These are phyloP conservation scores for Coluber constrictor DNA, from an alignment of 2,797 vertebrate species.

Conservation along the genomic window DNA sequence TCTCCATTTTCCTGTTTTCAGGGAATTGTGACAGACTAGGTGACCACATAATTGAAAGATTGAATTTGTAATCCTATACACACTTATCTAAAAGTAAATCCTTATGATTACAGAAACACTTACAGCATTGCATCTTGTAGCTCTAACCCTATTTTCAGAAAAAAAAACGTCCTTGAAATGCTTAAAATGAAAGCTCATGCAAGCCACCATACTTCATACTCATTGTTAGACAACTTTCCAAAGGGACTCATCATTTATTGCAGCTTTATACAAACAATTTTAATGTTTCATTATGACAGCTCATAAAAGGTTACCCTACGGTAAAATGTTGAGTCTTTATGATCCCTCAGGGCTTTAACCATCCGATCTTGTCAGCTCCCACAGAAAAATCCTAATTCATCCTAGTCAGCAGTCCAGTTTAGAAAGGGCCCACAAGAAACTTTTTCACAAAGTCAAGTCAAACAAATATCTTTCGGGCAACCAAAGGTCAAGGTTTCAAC, in stretches of 20 bases:
- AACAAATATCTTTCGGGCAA: constrained; percentile 37
- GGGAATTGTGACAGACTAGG: constrained; percentile 28
- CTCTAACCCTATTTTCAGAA: neutral
- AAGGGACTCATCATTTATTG: constrained; percentile 26
- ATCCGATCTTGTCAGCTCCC: neutral
- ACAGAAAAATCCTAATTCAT: neutral
- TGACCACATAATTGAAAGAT: constrained; percentile 28
- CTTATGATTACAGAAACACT: neutral
- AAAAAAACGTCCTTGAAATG: neutral
- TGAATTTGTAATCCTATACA: neutral
- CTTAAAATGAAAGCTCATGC: neutral
- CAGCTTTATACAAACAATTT: neutral
- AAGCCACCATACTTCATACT: constrained; percentile 1
- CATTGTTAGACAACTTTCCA: constrained; percentile 41
- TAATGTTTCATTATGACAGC: neutral
- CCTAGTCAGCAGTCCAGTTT: constrained; percentile 27
- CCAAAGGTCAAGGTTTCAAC: constrained; percentile 43
- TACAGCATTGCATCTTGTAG: neutral
- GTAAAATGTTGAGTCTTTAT: neutral
- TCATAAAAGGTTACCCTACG: neutral
- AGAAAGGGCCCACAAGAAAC: constrained; percentile 51
- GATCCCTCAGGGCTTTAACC: neutral
- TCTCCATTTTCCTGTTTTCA: constrained; percentile 28
- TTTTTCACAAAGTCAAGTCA: constrained; percentile 39
- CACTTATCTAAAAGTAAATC: neutral